phyloP scores from a whole-genome alignment of 2,888 invertebrate genomes.

The Euclidia mi region DNA sequence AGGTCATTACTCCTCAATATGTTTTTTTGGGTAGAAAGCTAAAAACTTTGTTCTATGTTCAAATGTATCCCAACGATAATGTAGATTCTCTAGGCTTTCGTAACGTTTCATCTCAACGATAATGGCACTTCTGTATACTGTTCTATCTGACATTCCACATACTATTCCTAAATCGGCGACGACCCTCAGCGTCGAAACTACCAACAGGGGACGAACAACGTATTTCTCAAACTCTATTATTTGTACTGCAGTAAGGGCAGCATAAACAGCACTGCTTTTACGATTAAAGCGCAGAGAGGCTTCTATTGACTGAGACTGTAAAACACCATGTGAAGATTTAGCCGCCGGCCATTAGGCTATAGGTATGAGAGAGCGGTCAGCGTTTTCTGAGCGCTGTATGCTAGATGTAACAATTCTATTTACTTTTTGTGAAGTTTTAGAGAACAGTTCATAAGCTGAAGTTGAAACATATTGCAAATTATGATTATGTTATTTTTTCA shows the following conservation, averaged over 20 bases:
- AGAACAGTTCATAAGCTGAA: no score
- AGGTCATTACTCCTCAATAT: no score
- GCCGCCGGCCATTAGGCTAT: slow-evolving; percentile 77
- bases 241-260: not conserved
- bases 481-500: no score
- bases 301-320: slow-evolving; percentile 78
- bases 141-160: no score
- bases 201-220: not conserved
- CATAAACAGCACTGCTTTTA: slow-evolving; percentile 54
- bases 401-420: slow-evolving; percentile 23
- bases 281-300: slow-evolving; percentile 68
- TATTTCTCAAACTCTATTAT: slow-evolving; percentile 17
- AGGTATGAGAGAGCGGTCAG: slow-evolving; percentile 79
- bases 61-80: no score
- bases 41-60: no score
- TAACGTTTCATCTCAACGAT: no score
- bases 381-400: slow-evolving; percentile 57
- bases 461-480: no score
- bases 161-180: not conserved
- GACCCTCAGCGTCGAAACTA: not conserved
- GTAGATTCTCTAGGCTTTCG: no score
- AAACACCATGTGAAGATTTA: slow-evolving; percentile 80
- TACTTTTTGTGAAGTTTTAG: not conserved
- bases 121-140: no score
- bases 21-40: no score